These are phyloP conservation scores for Sipha flava DNA, from an alignment of 1,140 invertebrate species.

Conservation along the genomic window DNA sequence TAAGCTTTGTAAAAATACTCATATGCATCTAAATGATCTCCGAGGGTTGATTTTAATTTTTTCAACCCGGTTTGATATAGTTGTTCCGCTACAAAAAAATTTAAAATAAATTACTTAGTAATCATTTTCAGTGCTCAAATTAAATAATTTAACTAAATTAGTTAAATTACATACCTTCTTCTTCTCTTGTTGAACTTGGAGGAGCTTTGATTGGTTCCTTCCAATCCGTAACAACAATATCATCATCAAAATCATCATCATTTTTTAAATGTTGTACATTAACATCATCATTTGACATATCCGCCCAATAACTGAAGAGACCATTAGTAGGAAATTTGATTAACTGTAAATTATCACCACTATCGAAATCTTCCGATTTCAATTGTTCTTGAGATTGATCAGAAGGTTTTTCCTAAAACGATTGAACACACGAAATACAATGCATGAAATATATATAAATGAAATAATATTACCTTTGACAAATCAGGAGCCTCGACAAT, in stretches of 20 bases:
- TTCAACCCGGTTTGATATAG: constrained; percentile 57
- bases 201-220: not conserved
- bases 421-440: not conserved
- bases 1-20: constrained; percentile 62
- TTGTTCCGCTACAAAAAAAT: constrained; percentile 50
- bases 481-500: constrained; percentile 43
- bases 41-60: constrained; percentile 57
- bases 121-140: not conserved
- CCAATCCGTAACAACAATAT: constrained; percentile 4
- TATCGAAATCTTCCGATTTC: constrained; percentile 33
- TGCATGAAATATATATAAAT: constrained; percentile 16
- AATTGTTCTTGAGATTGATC: not conserved
- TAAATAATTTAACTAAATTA: not conserved
- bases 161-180: not conserved
- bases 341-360: constrained; percentile 33
- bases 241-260: constrained; percentile 5
- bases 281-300: constrained; percentile 2
- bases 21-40: constrained; percentile 58
- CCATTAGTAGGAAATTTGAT: not conserved
- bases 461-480: constrained; percentile 36
- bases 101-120: not conserved
- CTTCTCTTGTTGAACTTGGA: not conserved
- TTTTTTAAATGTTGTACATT: not conserved
- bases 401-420: not conserved
- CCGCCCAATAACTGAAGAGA: not conserved